Evolutionary conservation across 2,113 vertebrate genomes (phyloP).

Genomic region (Oryzias curvinotus): DNA sequence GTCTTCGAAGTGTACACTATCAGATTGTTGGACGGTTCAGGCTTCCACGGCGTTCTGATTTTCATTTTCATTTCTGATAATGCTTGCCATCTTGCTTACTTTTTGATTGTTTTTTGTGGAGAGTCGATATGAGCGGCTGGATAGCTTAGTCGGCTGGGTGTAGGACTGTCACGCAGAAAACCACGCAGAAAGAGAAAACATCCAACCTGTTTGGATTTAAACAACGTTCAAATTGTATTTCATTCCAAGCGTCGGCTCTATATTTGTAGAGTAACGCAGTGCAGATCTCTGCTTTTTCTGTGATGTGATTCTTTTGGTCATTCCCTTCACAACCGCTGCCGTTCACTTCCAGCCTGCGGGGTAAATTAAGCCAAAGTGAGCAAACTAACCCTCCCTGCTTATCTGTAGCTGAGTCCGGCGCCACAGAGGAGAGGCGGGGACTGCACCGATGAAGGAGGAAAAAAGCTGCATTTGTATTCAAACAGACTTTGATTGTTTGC

Average conservation of each 20-base stretch:
- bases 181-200: background rate
- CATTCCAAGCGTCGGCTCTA: constrained; percentile 11
- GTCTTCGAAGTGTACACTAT: no score
- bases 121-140: no score
- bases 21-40: no score
- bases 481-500: background rate
- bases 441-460: constrained; percentile 10
- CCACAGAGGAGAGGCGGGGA: constrained; percentile 9
- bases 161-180: no score
- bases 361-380: constrained; percentile 39
- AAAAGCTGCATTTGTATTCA: background rate
- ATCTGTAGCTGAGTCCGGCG: constrained; percentile 20
- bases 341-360: constrained; percentile 50
- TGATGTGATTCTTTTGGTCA: constrained; percentile 39
- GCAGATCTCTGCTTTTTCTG: constrained; percentile 22
- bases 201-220: constrained; percentile 14
- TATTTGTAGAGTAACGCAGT: constrained; percentile 26
- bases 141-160: no score
- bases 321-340: constrained; percentile 49
- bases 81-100: no score
- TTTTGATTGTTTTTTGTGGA: no score
- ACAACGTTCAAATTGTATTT: constrained; percentile 13
- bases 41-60: no score
- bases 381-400: constrained; percentile 33
- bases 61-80: no score